Evolutionary conservation across 2,888 invertebrate species (phyloP).

Genomic region (Tenthredo livida): DNA sequence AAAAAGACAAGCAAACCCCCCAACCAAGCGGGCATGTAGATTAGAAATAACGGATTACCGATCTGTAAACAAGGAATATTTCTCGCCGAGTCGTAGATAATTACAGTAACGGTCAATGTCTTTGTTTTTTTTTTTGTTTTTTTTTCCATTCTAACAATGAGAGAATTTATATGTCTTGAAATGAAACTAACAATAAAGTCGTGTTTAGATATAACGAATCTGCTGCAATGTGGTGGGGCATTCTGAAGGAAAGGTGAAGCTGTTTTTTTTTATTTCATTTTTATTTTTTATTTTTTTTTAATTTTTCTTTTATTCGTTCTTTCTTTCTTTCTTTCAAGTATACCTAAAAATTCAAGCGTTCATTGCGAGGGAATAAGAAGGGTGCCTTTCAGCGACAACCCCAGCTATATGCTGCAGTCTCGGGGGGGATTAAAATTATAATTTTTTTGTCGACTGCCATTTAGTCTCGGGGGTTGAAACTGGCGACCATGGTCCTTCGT

Average conservation of each 20-base stretch:
- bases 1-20: not conserved
- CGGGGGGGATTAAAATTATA: conserved; percentile 46
- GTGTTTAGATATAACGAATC: not conserved
- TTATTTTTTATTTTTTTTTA: not conserved
- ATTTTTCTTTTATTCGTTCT: not conserved
- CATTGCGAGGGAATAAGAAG: conserved; percentile 34
- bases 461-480: not conserved
- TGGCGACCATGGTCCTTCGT: not conserved
- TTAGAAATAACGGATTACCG: conserved; percentile 11
- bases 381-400: conserved; percentile 47
- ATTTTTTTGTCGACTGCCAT: conserved; percentile 28
- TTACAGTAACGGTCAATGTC: not conserved
- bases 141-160: not conserved
- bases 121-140: conserved; percentile 13
- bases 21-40: not conserved
- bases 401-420: not conserved
- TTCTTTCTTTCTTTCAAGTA: conserved; percentile 2
- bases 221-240: not conserved
- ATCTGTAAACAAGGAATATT: not conserved
- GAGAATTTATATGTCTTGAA: not conserved
- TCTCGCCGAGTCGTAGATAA: not conserved
- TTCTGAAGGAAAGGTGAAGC: not conserved
- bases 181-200: not conserved
- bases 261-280: not conserved
- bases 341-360: conserved; percentile 44